These are phyloP conservation scores for Apis mellifera DNA, from an alignment of 1,140 invertebrate species.

Conservation along the genomic window DNA sequence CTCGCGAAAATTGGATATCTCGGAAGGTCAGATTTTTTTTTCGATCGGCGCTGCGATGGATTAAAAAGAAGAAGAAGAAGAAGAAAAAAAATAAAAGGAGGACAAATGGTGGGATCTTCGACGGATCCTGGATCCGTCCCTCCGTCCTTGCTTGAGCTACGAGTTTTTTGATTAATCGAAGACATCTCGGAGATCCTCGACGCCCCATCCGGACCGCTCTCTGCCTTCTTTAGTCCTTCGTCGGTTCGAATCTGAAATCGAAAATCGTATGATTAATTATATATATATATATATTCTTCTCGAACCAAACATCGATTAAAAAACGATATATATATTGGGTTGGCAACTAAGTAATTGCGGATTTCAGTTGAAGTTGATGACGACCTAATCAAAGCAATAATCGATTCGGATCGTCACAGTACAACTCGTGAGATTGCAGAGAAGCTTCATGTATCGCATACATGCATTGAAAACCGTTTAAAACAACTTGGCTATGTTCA, in stretches of 20 bases:
- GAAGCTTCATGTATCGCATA: too few species aligned
- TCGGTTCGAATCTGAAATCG: constrained; percentile 64
- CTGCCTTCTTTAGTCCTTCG: constrained; percentile 66
- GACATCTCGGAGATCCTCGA: constrained; percentile 69
- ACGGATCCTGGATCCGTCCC: constrained; percentile 15
- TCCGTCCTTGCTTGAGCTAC: constrained; percentile 50
- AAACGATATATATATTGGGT: too few species aligned
- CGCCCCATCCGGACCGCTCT: constrained; percentile 66
- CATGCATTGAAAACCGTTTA: too few species aligned
- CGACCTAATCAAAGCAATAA: too few species aligned
- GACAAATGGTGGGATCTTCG: constrained; percentile 41
- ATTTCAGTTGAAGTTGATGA: too few species aligned
- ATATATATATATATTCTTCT: too few species aligned
- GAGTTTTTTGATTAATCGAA: constrained; percentile 73
- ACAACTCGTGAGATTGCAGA: too few species aligned
- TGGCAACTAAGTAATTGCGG: too few species aligned
- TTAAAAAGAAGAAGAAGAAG: constrained; percentile 11
- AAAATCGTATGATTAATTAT: constrained; percentile 2
- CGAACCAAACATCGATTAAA: too few species aligned
- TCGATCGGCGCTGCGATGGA: constrained; percentile 35
- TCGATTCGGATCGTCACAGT: too few species aligned
- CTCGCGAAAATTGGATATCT: neutral
- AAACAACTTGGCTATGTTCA: too few species aligned
- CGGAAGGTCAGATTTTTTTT: constrained; percentile 5
- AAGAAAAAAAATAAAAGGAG: neutral